Evolutionary conservation across 2,113 vertebrate species (phyloP), one percentile per base, ranked within the genome.

Genomic region (Cottus gobio): DNA sequence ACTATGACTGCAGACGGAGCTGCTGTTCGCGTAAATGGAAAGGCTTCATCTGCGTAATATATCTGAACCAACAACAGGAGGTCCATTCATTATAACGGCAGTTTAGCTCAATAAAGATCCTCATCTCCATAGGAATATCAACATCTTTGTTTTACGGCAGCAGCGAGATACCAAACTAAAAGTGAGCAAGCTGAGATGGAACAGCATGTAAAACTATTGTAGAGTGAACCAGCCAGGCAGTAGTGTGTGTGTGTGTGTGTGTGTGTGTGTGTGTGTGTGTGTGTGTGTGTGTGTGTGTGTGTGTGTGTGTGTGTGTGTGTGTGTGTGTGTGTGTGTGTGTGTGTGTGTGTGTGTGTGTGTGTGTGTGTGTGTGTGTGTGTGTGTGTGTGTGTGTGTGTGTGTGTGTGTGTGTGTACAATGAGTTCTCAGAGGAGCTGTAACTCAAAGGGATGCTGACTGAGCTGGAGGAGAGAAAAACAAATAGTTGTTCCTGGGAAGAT

Each of bases 401-500:
- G 48, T 36, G 67, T 42, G 62, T 42, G 48, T 26, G 22, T 77
- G 56, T 50, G 39, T 70, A 83, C 87, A 79, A 70, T 81, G 76
- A 83, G 77, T 71, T 83, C 85, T 90, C 86, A 1, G 64, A 89
- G 85, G 87, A 83, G 76, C 84, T 85, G 73, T 90, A 85, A 94
- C 86, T 91, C 91, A 87, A 85, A 82, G 80, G 73, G 80, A 85
- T 50, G 80, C 86, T 87, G 90, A 90, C 83, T 82, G 85, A 90
- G 87, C 90, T 80, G 28, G 34, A 85, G 74, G 64, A 81, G 74
- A 89, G 61, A 74, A 85, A 87, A 89, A 89, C 84, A 89, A 85
- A 84, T 81, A 77, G 70, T 91, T 85, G 78, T 91, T 88, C 87
- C 78, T 79, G 66, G 83, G 80, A 91, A 92, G 83, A 93, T 86